Conservation (phyloP, 2,888 invertebrate species). For the Hemistola chrysoprasaria region DNA sequence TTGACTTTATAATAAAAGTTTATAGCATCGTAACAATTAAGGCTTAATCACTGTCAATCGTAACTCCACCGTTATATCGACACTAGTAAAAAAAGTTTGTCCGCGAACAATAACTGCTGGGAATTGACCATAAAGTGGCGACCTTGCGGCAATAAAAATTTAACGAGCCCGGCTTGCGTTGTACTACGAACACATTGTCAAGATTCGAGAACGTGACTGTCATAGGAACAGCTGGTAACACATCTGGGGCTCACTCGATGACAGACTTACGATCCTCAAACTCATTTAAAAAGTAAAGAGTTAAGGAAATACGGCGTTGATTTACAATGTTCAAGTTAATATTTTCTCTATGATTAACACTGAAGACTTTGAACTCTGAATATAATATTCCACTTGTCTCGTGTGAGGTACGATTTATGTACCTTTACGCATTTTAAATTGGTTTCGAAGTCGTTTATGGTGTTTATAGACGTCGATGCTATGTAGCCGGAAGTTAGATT, state of each 20-base stretch:
- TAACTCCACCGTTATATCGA: constrained; percentile 65
- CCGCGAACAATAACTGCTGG: constrained; percentile 77
- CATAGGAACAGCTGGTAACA: constrained; percentile 74
- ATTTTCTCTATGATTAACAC: constrained; percentile 27
- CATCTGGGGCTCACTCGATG: constrained; percentile 53
- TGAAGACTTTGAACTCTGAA: constrained; percentile 16
- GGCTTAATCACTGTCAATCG: constrained; percentile 74
- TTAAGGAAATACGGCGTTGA: constrained; percentile 50
- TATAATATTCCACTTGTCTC: constrained; percentile 13
- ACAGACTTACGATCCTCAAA: constrained; percentile 36
- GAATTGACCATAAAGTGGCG: constrained; percentile 82
- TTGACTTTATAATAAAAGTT: constrained; percentile 58
- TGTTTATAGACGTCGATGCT: constrained; percentile 32
- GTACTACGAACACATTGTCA: constrained; percentile 64
- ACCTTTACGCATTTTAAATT: constrained; percentile 29
- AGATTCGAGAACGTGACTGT: constrained; percentile 62
- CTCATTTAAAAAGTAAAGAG: constrained; percentile 55
- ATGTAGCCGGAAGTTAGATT: constrained; percentile 42
- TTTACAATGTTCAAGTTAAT: constrained; percentile 44
- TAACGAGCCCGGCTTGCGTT: constrained; percentile 74
- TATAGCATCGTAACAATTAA: constrained; percentile 73
- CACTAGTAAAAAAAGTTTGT: constrained; percentile 68
- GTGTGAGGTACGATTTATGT: constrained; percentile 26
- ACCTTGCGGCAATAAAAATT: constrained; percentile 83
- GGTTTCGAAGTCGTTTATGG: constrained; percentile 26